These are phyloP conservation scores for Colletes collaris DNA, from an alignment of 2,888 invertebrate genomes.

Conservation along the genomic window DNA sequence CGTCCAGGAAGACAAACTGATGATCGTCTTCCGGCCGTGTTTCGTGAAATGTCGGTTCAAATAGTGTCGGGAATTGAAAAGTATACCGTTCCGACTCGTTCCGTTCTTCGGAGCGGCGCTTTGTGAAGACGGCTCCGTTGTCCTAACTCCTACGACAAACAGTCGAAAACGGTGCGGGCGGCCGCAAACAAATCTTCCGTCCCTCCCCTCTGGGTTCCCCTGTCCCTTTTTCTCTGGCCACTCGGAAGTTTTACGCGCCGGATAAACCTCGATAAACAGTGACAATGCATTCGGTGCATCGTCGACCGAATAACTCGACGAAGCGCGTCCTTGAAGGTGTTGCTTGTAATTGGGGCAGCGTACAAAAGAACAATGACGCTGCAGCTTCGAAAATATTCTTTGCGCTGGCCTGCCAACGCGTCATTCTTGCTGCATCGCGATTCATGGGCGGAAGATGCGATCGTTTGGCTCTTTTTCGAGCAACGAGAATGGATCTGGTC, in stretches of 20 bases:
- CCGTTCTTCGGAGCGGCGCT: constrained; percentile 56
- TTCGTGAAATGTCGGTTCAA: constrained; percentile 61
- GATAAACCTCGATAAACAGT: constrained; percentile 56
- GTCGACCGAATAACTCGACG: constrained; percentile 19
- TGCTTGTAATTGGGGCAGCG: constrained; percentile 46
- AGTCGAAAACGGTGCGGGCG: constrained; percentile 68
- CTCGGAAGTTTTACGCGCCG: constrained; percentile 22
- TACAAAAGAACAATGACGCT: constrained; percentile 42
- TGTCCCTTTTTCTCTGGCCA: not conserved
- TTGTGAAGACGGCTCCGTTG: constrained; percentile 60
- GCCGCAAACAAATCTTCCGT: constrained; percentile 72
- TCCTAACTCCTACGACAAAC: constrained; percentile 78
- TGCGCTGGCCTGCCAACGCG: too few species aligned
- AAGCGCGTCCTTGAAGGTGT: constrained; percentile 33
- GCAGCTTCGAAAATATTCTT: constrained; percentile 18
- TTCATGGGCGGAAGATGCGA: too few species aligned
- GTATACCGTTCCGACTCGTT: constrained; percentile 45
- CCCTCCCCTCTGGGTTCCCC: not conserved
- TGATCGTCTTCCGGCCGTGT: constrained; percentile 39
- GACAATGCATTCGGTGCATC: constrained; percentile 46
- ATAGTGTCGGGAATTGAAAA: constrained; percentile 55
- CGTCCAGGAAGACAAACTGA: constrained; percentile 16
- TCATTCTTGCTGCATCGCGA: too few species aligned
- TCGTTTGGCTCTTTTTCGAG: too few species aligned
- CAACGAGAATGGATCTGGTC: too few species aligned